Conservation (phyloP, 2,113 vertebrate species). For the Heterotis niloticus region DNA sequence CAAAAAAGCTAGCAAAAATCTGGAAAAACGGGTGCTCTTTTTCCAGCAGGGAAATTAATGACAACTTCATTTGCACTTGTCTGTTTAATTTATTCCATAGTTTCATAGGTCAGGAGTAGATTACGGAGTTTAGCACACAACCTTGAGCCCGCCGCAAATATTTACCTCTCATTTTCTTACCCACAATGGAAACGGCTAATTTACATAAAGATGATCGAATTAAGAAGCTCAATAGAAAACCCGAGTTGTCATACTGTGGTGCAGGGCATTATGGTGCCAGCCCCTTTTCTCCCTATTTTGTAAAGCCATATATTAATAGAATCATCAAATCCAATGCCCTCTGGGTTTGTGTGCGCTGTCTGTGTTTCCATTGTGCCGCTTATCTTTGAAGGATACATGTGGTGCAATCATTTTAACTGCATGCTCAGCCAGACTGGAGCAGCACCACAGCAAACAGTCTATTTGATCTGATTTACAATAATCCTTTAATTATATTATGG, state of each 20-base stretch:
- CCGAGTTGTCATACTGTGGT: neutral
- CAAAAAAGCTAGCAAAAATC: neutral
- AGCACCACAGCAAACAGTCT: constrained; percentile 16
- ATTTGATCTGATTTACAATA: constrained; percentile 25
- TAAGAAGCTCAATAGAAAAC: constrained; percentile 18
- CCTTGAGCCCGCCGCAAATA: constrained; percentile 12
- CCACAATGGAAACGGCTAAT: constrained; percentile 18
- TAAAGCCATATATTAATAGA: constrained; percentile 21
- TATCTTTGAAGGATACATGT: constrained; percentile 19
- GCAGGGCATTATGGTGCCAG: neutral
- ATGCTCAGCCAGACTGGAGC: constrained; percentile 13
- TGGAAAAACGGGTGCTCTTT: neutral
- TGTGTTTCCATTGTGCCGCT: neutral
- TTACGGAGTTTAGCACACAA: constrained; percentile 22
- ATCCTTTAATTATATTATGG: constrained; percentile 25
- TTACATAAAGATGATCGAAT: constrained; percentile 25
- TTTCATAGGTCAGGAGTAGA: neutral
- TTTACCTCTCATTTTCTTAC: constrained; percentile 20
- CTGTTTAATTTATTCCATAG: constrained; percentile 13
- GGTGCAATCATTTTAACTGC: constrained; percentile 12
- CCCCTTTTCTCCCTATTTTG: constrained; percentile 1
- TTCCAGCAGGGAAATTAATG: constrained; percentile 13
- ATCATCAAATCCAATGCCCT: constrained; percentile 13
- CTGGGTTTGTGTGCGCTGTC: constrained; percentile 2
- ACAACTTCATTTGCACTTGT: constrained; percentile 15